Evolutionary conservation across 2,797 vertebrate genomes (phyloP).

Genomic region (Tadarida brasiliensis): DNA sequence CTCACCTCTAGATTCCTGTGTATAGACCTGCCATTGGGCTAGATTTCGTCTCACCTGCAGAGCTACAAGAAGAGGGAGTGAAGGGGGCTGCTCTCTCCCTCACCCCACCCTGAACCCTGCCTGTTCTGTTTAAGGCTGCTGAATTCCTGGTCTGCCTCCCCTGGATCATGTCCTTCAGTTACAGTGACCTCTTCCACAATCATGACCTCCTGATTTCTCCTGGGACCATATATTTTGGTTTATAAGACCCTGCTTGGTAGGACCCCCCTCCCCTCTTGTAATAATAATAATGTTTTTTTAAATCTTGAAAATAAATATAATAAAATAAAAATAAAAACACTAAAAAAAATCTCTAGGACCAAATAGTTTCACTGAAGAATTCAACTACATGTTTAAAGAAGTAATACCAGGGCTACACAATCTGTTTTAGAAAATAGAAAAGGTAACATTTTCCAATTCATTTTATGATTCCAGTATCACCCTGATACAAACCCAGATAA

Average conservation of each 20-base stretch:
- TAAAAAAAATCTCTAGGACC: neutral
- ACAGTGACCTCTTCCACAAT: constrained; percentile 35
- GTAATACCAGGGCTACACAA: neutral
- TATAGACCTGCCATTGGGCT: constrained; percentile 89
- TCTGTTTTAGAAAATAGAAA: constrained; percentile 14
- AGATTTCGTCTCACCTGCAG: constrained; percentile 91
- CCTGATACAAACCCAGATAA: constrained; percentile 26
- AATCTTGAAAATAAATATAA: neutral
- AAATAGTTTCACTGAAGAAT: neutral
- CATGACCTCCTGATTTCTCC: neutral
- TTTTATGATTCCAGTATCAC: neutral
- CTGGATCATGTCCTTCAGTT: constrained; percentile 47
- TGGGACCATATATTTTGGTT: constrained; percentile 25
- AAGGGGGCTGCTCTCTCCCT: constrained; percentile 14
- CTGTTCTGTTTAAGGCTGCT: neutral
- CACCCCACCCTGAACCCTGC: neutral
- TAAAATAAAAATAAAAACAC: too few relatives aligned
- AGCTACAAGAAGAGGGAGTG: constrained; percentile 89
- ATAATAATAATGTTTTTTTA: constrained; percentile 79
- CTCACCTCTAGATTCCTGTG: constrained; percentile 80
- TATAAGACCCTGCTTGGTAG: neutral
- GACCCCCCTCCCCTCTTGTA: neutral
- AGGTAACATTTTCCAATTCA: neutral
- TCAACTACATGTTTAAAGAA: constrained; percentile 17
- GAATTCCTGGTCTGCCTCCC: constrained; percentile 20